Conservation (phyloP, 1,140 invertebrate genomes). For the Hydropsyche tenuis region DNA sequence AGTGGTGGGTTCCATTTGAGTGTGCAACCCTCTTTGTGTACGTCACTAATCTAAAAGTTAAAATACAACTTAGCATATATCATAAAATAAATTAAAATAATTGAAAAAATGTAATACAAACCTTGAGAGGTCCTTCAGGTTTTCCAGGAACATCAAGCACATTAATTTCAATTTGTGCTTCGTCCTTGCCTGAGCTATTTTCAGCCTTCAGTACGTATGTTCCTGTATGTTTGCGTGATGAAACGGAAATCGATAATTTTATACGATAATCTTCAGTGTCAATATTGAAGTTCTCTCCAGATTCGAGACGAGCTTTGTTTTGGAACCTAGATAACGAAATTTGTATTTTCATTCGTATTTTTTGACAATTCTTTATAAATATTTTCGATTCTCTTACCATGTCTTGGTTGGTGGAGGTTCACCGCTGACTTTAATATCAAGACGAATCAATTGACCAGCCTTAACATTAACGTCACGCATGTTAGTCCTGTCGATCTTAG, state of each 20-base stretch:
- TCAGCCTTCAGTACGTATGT: conserved; percentile 87
- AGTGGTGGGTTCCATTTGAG: conserved; percentile 93
- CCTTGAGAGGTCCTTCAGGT: conserved; percentile 91
- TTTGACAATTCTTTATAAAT: neutral
- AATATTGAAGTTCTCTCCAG: conserved; percentile 74
- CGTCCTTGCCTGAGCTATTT: conserved; percentile 90
- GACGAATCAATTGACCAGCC: conserved; percentile 82
- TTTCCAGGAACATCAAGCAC: conserved; percentile 88
- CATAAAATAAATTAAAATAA: conserved; percentile 5
- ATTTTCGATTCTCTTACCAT: conserved; percentile 63
- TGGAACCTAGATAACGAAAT: conserved; percentile 64
- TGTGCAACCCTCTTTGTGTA: conserved; percentile 92
- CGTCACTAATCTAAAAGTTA: conserved; percentile 69
- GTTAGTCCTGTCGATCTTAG: conserved; percentile 90
- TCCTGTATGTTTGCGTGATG: conserved; percentile 83
- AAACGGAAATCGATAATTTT: conserved; percentile 77
- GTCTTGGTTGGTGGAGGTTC: conserved; percentile 87
- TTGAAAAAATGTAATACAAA: conserved; percentile 54
- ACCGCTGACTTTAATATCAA: conserved; percentile 89
- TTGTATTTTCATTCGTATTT: no score
- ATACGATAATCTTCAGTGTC: conserved; percentile 87
- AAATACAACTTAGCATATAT: neutral
- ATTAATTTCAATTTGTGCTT: conserved; percentile 86
- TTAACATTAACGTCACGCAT: conserved; percentile 87
- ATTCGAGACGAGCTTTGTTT: conserved; percentile 77